Percentiles rank a stretch among this genome's conserved stretches.
Conservation (phyloP, 2,888 invertebrate genomes). For the Lepidochrysops patricia region DNA sequence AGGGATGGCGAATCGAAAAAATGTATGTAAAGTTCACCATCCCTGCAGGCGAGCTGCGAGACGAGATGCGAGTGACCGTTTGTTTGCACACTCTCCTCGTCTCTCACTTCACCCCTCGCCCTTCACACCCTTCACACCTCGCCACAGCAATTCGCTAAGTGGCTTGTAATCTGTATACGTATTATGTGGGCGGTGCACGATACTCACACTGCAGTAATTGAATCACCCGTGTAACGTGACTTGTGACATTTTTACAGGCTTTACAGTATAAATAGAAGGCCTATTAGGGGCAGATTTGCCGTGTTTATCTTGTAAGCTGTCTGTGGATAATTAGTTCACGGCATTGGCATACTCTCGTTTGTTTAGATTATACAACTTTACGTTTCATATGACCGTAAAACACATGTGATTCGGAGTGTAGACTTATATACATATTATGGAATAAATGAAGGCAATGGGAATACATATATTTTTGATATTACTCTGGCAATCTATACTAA, state of each 20-base stretch:
- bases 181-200: background rate
- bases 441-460: background rate
- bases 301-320: background rate
- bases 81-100: too few relatives aligned
- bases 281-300: background rate
- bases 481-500: too few relatives aligned
- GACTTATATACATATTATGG: too few relatives aligned
- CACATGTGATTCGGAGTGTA: background rate
- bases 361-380: background rate
- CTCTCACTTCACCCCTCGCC: too few relatives aligned
- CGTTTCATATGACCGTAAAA: background rate
- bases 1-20: too few relatives aligned
- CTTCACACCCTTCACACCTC: too few relatives aligned
- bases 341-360: background rate
- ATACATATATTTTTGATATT: too few relatives aligned
- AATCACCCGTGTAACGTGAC: constrained; percentile 1
- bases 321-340: background rate
- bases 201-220: background rate
- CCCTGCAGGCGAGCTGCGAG: too few relatives aligned
- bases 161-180: background rate
- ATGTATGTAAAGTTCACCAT: too few relatives aligned
- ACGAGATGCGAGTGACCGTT: too few relatives aligned
- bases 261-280: constrained; percentile 4
- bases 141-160: background rate
- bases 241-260: constrained; percentile 7